Evolutionary conservation across 2,113 vertebrate species (phyloP), one percentile per base, ranked within the genome.

Genomic region (Anguilla japonica): DNA sequence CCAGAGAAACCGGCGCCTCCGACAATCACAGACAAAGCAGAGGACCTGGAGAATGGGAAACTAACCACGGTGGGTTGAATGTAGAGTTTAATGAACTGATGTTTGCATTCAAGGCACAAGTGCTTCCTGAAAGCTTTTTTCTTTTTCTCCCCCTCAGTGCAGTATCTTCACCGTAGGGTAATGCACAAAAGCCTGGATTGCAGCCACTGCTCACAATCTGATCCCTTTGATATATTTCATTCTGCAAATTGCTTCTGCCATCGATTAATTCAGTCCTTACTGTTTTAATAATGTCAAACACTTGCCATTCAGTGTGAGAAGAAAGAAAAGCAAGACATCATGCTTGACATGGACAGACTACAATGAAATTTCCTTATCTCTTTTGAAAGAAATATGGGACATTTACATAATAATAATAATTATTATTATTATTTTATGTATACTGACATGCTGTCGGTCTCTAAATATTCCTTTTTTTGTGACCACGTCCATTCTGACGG

Each of bases 21-120:
- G 89, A 94, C 95, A 93, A 97, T 99, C 92, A 87, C 94, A 89
- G 94, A 93, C 84, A 95, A 94, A 93, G 96, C 96, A 34, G 88
- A 90, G 20, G 96, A 96, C 90, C 94, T 99, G 26, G 97, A 97
- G 94, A 97, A 97, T 87, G 96, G 97, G 88, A 96, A 97, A 92
- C 94, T 95, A 80, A 96, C 96, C 87, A 95, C 92, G 97, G 98
- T 99, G 94, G 93, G 95, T 93, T 46, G 29, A 85, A 29, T 13
- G n/a, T 26, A 75, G 26, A 20, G 26, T 22, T 83, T 78, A 34
- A 39, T 41, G 71, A 75, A n/a, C 79, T 60, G 11, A 34, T 8
- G n/a, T 26, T 29, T 75, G 26, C 6, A 34, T 34, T 29, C 71
- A 29, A 75, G 71, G 71, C n/a, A 75, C 22, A 75, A 34, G 71